A percentile compares a stretch with the other conserved stretches of the same genome.
phyloP scores from a whole-genome alignment of 1,140 invertebrate genomes.

The Liolophura sinensis region DNA sequence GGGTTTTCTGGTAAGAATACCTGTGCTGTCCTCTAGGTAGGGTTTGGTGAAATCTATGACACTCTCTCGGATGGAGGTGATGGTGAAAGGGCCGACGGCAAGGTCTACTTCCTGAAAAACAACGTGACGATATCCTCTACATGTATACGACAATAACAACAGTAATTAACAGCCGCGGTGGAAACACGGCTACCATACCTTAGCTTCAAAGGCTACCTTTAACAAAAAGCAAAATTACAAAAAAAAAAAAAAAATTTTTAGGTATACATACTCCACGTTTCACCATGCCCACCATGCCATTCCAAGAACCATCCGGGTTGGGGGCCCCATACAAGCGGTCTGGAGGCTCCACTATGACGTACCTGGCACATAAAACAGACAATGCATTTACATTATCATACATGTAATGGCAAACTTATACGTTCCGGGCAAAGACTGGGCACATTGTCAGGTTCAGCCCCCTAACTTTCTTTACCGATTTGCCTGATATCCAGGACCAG shows the following conservation, averaged over 20 bases:
- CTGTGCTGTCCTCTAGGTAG: slow-evolving; percentile 32
- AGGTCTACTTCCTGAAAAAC: slow-evolving; percentile 35
- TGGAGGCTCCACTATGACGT: slow-evolving; percentile 35
- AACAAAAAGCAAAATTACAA: too few species aligned
- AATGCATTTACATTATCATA: too few species aligned
- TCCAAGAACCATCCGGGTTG: slow-evolving; percentile 52
- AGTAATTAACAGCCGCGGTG: too few species aligned
- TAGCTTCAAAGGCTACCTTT: too few species aligned
- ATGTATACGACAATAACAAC: too few species aligned
- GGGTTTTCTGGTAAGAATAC: slow-evolving; percentile 30
- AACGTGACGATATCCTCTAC: neutral
- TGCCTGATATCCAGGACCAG: too few species aligned
- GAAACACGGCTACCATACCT: too few species aligned
- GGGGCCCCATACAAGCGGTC: slow-evolving; percentile 52
- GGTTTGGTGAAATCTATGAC: slow-evolving; percentile 43
- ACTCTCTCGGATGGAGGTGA: slow-evolving; percentile 29
- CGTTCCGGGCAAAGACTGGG: too few species aligned
- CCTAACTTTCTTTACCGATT: too few species aligned
- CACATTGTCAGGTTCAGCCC: too few species aligned
- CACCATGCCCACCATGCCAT: slow-evolving; percentile 57
- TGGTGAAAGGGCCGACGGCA: slow-evolving; percentile 37
- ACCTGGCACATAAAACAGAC: slow-evolving; percentile 30
- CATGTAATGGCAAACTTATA: too few species aligned
- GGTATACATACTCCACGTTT: slow-evolving; percentile 36
- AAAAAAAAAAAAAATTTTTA: too few species aligned